Percentiles rank a stretch among this genome's conserved stretches.
Evolutionary conservation across 2,113 vertebrate genomes (phyloP).

Genomic region (Limanda limanda): DNA sequence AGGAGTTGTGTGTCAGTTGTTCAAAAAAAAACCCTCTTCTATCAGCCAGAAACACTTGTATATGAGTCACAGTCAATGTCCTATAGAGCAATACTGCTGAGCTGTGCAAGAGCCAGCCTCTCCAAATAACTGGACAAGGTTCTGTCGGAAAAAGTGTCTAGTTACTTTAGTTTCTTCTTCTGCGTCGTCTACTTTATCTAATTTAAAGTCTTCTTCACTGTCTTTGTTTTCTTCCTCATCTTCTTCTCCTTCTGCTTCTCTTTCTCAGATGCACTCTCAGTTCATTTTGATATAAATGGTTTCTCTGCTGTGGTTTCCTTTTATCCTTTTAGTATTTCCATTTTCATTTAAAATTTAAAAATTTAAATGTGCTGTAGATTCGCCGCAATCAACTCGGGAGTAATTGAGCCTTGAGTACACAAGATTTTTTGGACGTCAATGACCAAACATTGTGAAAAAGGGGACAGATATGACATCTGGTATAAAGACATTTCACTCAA

Average conservation of each 20-base stretch:
- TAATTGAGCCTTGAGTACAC: constrained; percentile 15
- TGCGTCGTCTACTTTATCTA: background rate
- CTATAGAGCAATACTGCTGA: too few species aligned
- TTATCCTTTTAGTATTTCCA: background rate
- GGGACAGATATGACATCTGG: constrained; percentile 17
- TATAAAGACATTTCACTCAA: too few species aligned
- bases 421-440: background rate
- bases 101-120: too few species aligned
- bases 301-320: too few species aligned
- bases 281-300: too few species aligned
- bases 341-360: background rate
- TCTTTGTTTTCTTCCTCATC: background rate
- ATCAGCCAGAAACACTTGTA: too few species aligned
- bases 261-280: too few species aligned
- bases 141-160: too few species aligned
- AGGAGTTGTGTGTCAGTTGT: too few species aligned
- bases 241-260: background rate
- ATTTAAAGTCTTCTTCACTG: background rate
- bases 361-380: constrained; percentile 14
- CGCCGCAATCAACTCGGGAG: background rate
- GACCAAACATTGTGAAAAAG: constrained; percentile 15
- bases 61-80: too few species aligned
- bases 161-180: background rate
- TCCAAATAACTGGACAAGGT: too few species aligned
- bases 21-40: too few species aligned